Percentiles rank a stretch among this genome's conserved stretches.
These are phyloP conservation scores for Danio choprae DNA, from an alignment of 2,797 vertebrate genomes.

Conservation along the genomic window DNA sequence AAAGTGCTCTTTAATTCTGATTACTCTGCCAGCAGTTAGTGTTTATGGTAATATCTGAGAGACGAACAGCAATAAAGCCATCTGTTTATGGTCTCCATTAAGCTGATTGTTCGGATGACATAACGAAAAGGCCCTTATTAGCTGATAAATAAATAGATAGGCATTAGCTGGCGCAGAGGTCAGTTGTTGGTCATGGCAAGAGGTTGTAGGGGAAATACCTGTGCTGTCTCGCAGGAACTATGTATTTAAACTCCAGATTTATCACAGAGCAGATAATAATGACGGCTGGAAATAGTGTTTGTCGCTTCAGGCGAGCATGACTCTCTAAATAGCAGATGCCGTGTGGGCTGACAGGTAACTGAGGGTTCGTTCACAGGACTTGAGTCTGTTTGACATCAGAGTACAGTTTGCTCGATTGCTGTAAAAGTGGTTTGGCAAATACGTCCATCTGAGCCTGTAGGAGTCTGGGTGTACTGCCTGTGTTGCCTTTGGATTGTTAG, in stretches of 20 bases:
- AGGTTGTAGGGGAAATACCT: background rate
- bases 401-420: background rate
- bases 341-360: constrained; percentile 8
- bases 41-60: constrained; percentile 84
- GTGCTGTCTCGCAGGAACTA: background rate
- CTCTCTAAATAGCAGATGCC: constrained; percentile 3
- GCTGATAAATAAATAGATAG: constrained; percentile 39
- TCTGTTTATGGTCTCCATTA: constrained; percentile 83
- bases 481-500: background rate
- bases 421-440: background rate
- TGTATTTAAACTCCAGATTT: constrained; percentile 24
- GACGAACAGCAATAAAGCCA: constrained; percentile 82
- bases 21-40: constrained; percentile 85
- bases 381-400: constrained; percentile 14
- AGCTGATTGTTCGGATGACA: constrained; percentile 76
- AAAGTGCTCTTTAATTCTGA: constrained; percentile 83
- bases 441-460: background rate
- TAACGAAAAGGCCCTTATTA: constrained; percentile 53
- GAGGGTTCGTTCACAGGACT: background rate
- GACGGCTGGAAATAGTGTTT: constrained; percentile 19
- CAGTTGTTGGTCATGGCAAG: background rate
- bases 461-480: background rate
- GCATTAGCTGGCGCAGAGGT: constrained; percentile 20
- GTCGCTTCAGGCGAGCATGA: constrained; percentile 13
- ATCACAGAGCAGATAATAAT: constrained; percentile 9